Base-by-base conservation (phyloP, 2,113 vertebrate genomes). In the Engystomops pustulosus region DNA sequence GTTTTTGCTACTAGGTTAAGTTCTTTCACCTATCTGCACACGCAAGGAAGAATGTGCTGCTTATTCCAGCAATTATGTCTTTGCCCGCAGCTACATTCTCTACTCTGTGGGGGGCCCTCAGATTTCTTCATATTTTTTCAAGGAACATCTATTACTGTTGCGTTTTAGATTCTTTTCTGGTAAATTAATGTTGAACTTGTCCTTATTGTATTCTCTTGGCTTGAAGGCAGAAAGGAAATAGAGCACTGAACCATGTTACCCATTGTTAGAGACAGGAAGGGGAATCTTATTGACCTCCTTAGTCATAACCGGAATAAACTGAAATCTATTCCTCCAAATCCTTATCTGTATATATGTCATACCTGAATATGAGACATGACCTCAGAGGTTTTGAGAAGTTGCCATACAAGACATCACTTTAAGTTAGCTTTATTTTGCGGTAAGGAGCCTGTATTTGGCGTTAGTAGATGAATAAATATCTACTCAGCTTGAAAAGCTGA, bases 81-180 rank as follows among this genome's bases (percentile, higher is more conserved):
- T 85, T 18, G 10, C 47, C 51, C 80, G 51, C 4, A 20, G 27
- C 86, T 86, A 82, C 36, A n/a, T 81, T 85, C 32, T 65, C 55
- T 25, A 85, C 25, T 20, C 1, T 3, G 9, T 38, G 76, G 81
- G 75, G 72, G 71, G 25, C 85, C 51, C 12, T 36, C 23, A 30
- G 38, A 12, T 4, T 60, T 23, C 38, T 72, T 53, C 27, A 72
- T 34, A 55, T 38, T 60, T 77, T 77, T 41, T n/a, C n/a, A 58
- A 34, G 72, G 68, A 68, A 47, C 67, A 79, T 41, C 72, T 65
- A 47, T 83, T 85, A 78, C 45, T 62, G 8, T 45, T 87, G 79
- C 47, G 80, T 65, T 38, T 18, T 86, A 34, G 70, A 87, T 55
- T 60, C 1, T 15, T 60, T 60, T 60, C 8, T 78, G 20, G 11